Percentiles rank a stretch among this genome's conserved stretches.
These are phyloP conservation scores for Coregonus clupeaformis DNA, from an alignment of 2,113 vertebrate genomes.

Conservation along the genomic window DNA sequence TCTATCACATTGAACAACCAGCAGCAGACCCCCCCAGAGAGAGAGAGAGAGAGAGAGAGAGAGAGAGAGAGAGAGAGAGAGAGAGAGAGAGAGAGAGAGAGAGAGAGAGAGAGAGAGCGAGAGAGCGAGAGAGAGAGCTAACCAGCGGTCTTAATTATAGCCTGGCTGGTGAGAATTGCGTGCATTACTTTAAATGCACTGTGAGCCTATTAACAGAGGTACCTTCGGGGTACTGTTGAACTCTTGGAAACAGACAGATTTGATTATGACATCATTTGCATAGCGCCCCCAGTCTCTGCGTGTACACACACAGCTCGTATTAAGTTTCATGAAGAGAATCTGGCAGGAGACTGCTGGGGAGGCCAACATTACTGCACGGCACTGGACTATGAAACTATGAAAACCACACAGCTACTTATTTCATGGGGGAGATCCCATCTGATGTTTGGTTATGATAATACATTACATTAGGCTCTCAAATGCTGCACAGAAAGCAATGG, in stretches of 20 bases:
- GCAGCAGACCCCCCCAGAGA: no score
- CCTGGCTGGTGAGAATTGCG: constrained; percentile 16
- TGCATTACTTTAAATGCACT: constrained; percentile 33
- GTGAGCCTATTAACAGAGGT: constrained; percentile 17
- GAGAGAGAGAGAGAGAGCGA: constrained; percentile 8
- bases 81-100: constrained; percentile 13
- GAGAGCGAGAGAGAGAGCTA: not conserved
- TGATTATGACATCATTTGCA: constrained; percentile 56
- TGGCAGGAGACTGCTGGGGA: constrained; percentile 23
- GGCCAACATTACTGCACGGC: constrained; percentile 49
- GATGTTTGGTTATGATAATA: constrained; percentile 33
- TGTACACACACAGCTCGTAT: constrained; percentile 23
- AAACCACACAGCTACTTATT: constrained; percentile 52
- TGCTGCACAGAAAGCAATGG: constrained; percentile 10
- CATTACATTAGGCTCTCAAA: constrained; percentile 13
- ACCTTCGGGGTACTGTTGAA: constrained; percentile 49
- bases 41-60: not conserved
- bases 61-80: constrained; percentile 14
- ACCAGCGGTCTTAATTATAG: constrained; percentile 20
- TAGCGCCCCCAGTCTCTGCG: constrained; percentile 23
- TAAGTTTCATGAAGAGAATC: constrained; percentile 40
- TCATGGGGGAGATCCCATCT: constrained; percentile 45
- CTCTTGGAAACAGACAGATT: constrained; percentile 47
- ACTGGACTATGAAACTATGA: constrained; percentile 46
- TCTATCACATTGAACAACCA: not conserved